Percentiles rank a stretch among this genome's conserved stretches.
These are phyloP conservation scores for Metallyticus violacea DNA, from an alignment of 2,888 invertebrate genomes.

Conservation along the genomic window DNA sequence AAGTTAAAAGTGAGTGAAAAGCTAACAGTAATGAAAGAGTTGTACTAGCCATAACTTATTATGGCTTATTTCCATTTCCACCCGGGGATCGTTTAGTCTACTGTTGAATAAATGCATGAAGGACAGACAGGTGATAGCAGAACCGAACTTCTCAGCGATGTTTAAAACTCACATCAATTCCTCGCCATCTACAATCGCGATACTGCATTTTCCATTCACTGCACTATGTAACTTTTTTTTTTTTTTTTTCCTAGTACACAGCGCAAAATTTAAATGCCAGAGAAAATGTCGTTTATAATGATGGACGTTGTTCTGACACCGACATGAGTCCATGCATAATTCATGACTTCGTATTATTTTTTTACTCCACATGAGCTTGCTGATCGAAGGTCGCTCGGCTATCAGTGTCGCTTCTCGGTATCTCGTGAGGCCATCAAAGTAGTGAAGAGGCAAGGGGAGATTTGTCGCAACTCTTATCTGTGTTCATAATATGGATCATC, in stretches of 20 bases:
- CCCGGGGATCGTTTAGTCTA: not conserved
- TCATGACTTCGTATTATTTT: not conserved
- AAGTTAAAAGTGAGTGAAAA: too few species aligned
- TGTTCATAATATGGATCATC: not conserved
- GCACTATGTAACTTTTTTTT: not conserved
- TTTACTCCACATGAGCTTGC: not conserved
- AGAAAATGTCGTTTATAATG: not conserved
- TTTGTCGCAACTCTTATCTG: not conserved
- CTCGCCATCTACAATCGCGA: not conserved
- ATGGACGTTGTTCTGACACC: not conserved
- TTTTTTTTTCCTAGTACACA: not conserved
- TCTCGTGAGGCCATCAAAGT: not conserved
- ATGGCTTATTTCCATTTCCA: too few species aligned
- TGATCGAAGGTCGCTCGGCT: not conserved
- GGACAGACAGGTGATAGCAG: not conserved
- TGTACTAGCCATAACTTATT: too few species aligned
- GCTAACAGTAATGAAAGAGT: too few species aligned
- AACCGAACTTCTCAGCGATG: not conserved
- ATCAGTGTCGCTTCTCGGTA: not conserved
- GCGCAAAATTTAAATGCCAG: not conserved
- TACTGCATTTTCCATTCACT: not conserved
- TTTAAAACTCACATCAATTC: not conserved
- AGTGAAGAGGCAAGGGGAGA: not conserved
- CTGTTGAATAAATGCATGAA: not conserved
- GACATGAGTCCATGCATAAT: not conserved